Percentiles rank a stretch among this genome's conserved stretches.
These are phyloP conservation scores for Spheniscus mendiculus DNA, from an alignment of 2,113 vertebrate species.

Conservation along the genomic window DNA sequence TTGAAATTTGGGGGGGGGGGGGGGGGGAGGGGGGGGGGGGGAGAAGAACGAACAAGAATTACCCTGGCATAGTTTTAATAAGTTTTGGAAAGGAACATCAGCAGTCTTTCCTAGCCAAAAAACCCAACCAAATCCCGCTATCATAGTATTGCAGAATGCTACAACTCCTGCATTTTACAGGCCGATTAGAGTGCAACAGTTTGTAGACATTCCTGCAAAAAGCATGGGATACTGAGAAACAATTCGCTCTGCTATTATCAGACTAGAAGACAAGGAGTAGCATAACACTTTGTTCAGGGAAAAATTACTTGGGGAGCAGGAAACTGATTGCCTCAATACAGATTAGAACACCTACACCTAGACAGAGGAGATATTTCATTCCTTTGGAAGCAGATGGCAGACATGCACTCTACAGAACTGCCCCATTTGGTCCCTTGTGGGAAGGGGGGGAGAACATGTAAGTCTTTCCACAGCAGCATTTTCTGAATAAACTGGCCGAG, in stretches of 20 bases:
- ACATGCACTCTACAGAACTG: neutral
- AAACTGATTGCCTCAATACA: neutral
- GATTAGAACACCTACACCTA: neutral
- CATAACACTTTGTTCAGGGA: neutral
- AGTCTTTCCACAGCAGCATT: neutral
- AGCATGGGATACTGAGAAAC: neutral
- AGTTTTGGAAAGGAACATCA: neutral
- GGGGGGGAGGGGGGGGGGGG: rapidly evolving
- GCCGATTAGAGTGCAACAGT: neutral
- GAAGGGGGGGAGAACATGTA: rapidly evolving
- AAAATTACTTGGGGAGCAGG: neutral
- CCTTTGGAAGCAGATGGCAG: neutral
- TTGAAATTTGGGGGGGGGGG: neutral
- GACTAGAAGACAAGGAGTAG: neutral
- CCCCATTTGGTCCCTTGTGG: neutral
- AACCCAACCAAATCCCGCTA: neutral
- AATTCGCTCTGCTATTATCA: neutral
- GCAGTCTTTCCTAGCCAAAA: neutral
- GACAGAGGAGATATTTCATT: neutral
- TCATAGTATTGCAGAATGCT: neutral
- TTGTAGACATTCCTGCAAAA: neutral
- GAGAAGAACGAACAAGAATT: neutral
- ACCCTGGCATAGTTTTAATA: neutral
- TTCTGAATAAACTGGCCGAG: neutral
- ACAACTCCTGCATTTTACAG: neutral